Conservation (phyloP, 2,113 vertebrate species). For the Galeopterus variegatus region DNA sequence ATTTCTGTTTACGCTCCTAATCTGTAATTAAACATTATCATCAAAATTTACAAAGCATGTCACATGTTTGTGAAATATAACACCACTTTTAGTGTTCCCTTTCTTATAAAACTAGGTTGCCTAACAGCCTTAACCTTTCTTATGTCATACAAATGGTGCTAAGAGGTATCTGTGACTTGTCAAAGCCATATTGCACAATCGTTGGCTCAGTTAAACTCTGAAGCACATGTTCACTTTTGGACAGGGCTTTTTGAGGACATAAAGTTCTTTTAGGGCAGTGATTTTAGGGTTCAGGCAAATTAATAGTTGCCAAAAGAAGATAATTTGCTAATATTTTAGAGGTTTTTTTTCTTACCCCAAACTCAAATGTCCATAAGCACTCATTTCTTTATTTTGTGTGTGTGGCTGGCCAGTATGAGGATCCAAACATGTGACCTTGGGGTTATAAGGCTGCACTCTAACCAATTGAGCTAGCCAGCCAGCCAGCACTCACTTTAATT, state of each 20-base stretch:
- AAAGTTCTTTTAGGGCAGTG: background rate
- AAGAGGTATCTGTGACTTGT: conserved; percentile 35
- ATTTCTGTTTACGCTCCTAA: conserved; percentile 3
- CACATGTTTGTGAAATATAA: background rate
- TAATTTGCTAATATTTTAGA: background rate
- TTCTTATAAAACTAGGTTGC: conserved; percentile 57
- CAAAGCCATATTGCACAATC: conserved; percentile 46
- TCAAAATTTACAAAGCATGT: conserved; percentile 23
- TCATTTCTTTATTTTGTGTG: background rate
- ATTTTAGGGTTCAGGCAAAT: background rate
- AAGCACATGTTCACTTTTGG: background rate
- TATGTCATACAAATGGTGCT: conserved; percentile 11
- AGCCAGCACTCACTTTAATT: conserved; percentile 18
- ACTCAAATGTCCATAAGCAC: background rate
- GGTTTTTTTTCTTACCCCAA: background rate
- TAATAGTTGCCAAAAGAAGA: background rate
- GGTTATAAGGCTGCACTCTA: too few species aligned
- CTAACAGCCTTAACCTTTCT: conserved; percentile 47
- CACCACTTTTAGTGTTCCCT: conserved; percentile 39
- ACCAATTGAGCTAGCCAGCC: too few species aligned
- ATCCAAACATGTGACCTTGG: too few species aligned
- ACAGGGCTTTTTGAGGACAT: background rate
- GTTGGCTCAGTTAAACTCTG: background rate
- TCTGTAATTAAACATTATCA: conserved; percentile 24
- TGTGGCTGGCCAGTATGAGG: too few species aligned